Base-by-base conservation (phyloP, 2,888 invertebrate species). In the Hartigia nigra region DNA sequence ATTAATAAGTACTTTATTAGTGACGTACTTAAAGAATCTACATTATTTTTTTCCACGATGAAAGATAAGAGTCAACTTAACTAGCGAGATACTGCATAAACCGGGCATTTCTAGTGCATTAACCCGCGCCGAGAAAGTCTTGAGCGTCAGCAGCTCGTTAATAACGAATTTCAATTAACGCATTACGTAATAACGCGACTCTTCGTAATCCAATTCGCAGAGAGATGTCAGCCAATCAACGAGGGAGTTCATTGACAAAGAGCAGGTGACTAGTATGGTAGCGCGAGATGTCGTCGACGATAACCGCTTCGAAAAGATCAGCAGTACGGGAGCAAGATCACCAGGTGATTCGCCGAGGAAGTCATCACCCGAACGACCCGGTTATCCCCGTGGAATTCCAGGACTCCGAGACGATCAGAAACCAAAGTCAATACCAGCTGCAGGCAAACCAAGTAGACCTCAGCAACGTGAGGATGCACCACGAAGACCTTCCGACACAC, bases 151-250 rank as follows among this genome's bases (percentile, higher is more conserved):
- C 82, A 72, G 75, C 79, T 75, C 74, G 80, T 80, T 84, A 82
- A 85, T 80, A 37, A 79, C 9, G 23, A 23, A 55, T 9, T 5
- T 55, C 23, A 55, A 55, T 55, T 23, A 23, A 23, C 2, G 39
- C 39, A 55, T 55, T 23, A 0, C 70, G 78, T 77, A 83, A 83
- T 83, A 83, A 74, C 76, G 70, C 76, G 70, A 81, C 78, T 74
- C 70, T 36, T 36, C 32, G 77, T 79, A 82, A 83, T 83, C 80
- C 34, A 55, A 55, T 77, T 86, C 81, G 34, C 83, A 90, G 90
- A 89, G 87, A 87, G 89, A 90, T 90, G 90, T 90, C 86, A 86
- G 81, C 79, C 82, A 88, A 79, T 88, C 89, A 82, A 89, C 89
- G 85, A 88, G 79, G 75, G 88, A 88, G 78, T 86, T 89, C 78